Percentiles rank a stretch among this genome's conserved stretches.
phyloP scores from a whole-genome alignment of 2,113 vertebrate species.

The Triplophysa siluroides region DNA sequence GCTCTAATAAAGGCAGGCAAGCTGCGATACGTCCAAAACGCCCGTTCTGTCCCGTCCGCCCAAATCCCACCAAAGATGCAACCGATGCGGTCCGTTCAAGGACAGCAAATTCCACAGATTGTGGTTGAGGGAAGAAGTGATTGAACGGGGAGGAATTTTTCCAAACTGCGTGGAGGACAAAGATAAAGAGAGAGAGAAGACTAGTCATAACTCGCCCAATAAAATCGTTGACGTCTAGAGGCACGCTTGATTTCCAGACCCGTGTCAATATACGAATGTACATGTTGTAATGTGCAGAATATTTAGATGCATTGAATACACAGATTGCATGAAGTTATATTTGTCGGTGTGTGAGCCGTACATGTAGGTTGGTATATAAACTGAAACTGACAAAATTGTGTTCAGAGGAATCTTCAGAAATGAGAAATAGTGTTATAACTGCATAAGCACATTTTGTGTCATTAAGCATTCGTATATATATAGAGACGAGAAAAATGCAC shows the following conservation, averaged over 20 bases:
- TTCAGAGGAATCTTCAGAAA: too few species aligned
- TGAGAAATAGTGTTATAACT: too few species aligned
- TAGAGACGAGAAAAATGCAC: too few species aligned
- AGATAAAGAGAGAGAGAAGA: neutral
- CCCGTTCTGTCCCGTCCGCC: neutral
- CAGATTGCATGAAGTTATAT: too few species aligned
- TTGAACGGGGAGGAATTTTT: slow-evolving; percentile 37
- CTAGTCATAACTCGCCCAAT: neutral
- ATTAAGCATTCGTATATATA: too few species aligned
- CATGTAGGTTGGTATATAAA: too few species aligned
- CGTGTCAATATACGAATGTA: too few species aligned
- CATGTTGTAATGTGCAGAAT: too few species aligned
- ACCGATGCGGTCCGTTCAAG: neutral
- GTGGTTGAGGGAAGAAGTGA: neutral
- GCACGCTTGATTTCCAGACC: neutral
- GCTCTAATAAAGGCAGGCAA: slow-evolving; percentile 4
- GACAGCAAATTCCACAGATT: slow-evolving; percentile 25
- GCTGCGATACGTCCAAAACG: neutral
- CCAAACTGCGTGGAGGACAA: slow-evolving; percentile 6
- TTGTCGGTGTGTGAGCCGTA: too few species aligned
- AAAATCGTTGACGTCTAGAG: neutral
- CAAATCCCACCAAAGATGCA: neutral
- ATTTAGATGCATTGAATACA: neutral
- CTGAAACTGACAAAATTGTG: too few species aligned
- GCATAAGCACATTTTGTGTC: too few species aligned